phyloP scores from a whole-genome alignment of 2,888 invertebrate genomes.

The Andrena praecox region DNA sequence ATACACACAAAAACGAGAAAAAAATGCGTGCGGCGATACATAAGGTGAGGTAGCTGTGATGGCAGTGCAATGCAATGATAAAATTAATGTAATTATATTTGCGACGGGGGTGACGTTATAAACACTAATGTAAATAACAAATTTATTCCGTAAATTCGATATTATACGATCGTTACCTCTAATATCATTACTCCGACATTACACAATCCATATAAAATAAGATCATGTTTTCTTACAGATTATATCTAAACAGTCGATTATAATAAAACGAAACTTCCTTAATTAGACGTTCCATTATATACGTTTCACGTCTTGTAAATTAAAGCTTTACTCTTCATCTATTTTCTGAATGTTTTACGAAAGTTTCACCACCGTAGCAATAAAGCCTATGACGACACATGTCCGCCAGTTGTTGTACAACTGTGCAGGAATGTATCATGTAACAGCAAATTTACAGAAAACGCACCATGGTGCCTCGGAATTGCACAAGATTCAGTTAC shows the following conservation, averaged over 20 bases:
- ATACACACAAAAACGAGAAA: slow-evolving; percentile 73
- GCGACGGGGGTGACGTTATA: slow-evolving; percentile 52
- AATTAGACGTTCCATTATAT: background rate
- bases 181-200: background rate
- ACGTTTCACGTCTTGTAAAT: background rate
- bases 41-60: slow-evolving; percentile 71
- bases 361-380: slow-evolving; percentile 58
- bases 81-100: slow-evolving; percentile 48
- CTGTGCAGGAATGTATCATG: slow-evolving; percentile 58
- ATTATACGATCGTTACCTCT: background rate
- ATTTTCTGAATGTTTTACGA: background rate
- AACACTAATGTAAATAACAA: slow-evolving; percentile 18
- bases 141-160: background rate
- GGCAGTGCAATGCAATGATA: slow-evolving; percentile 61
- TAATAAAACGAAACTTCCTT: background rate
- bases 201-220: background rate
- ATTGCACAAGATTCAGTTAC: slow-evolving; percentile 61
- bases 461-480: slow-evolving; percentile 64
- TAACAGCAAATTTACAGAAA: slow-evolving; percentile 67
- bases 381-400: slow-evolving; percentile 41
- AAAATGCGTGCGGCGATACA: slow-evolving; percentile 84
- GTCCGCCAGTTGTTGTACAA: slow-evolving; percentile 51
- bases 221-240: background rate
- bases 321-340: background rate
- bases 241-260: background rate